These are phyloP conservation scores for Bufo gargarizans DNA, from an alignment of 2,113 vertebrate species.

Conservation along the genomic window DNA sequence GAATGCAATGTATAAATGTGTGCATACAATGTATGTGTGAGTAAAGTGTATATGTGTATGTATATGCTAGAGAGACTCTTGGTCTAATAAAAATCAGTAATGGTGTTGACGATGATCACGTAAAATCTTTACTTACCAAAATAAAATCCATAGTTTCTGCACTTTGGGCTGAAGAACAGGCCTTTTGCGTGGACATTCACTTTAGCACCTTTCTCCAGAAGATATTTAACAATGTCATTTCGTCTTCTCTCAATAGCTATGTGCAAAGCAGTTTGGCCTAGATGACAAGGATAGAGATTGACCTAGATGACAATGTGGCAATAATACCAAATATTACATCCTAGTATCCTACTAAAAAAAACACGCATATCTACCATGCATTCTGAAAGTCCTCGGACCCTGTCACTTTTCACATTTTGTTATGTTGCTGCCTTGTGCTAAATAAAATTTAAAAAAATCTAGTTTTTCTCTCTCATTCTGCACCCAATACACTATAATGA, in stretches of 20 bases:
- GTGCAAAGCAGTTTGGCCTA: slow-evolving; percentile 81
- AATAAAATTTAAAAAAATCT: too few relatives aligned
- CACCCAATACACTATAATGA: too few relatives aligned
- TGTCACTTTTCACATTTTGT: too few relatives aligned
- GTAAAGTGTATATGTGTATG: too few relatives aligned
- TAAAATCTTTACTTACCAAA: slow-evolving; percentile 69
- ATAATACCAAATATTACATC: not conserved
- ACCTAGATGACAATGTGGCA: not conserved
- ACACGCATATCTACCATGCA: too few relatives aligned
- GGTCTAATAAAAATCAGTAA: not conserved
- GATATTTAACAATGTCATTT: slow-evolving; percentile 70
- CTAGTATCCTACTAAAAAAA: not conserved
- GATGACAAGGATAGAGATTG: slow-evolving; percentile 1
- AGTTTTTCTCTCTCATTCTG: too few relatives aligned
- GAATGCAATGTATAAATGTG: too few relatives aligned
- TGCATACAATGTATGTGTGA: too few relatives aligned
- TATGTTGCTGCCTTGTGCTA: too few relatives aligned
- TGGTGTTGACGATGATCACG: not conserved
- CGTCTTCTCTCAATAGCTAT: slow-evolving; percentile 80
- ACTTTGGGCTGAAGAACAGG: slow-evolving; percentile 79
- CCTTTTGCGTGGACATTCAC: slow-evolving; percentile 77
- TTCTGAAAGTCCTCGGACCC: too few relatives aligned
- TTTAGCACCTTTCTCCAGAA: slow-evolving; percentile 76
- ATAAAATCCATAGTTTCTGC: slow-evolving; percentile 79
- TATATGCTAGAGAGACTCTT: not conserved